Evolutionary conservation across 2,113 vertebrate genomes (phyloP).

Genomic region (Clupea harengus): DNA sequence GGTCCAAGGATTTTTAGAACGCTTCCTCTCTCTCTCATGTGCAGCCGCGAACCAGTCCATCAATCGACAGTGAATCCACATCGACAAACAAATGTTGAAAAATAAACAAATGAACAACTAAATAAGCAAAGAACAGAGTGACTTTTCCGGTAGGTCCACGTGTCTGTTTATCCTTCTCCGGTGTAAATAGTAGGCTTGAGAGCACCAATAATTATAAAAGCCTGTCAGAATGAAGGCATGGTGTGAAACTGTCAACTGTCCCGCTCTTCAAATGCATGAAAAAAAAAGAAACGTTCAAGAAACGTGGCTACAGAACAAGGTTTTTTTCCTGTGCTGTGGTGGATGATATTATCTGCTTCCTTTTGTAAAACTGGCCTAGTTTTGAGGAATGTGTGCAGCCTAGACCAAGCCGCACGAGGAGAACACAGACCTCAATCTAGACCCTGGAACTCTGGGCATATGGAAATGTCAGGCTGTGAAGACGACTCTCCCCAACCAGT

Average conservation of each 20-base stretch:
- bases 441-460: neutral
- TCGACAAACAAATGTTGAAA: neutral
- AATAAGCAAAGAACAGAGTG: neutral
- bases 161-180: neutral
- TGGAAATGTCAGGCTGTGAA: neutral
- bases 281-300: neutral
- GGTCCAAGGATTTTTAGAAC: constrained; percentile 39
- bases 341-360: neutral
- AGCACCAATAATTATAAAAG: neutral
- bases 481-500: neutral
- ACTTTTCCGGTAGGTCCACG: neutral
- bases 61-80: neutral
- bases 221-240: neutral
- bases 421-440: neutral
- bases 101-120: constrained; percentile 2
- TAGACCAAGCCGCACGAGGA: neutral
- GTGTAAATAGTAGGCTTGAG: neutral
- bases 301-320: neutral
- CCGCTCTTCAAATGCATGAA: neutral
- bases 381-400: neutral
- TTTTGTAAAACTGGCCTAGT: neutral
- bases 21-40: constrained; percentile 13
- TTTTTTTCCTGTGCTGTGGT: neutral
- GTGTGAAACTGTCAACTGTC: neutral
- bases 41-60: neutral